These are phyloP conservation scores for Cisticola juncidis DNA, from an alignment of 2,113 vertebrate genomes.

Conservation along the genomic window DNA sequence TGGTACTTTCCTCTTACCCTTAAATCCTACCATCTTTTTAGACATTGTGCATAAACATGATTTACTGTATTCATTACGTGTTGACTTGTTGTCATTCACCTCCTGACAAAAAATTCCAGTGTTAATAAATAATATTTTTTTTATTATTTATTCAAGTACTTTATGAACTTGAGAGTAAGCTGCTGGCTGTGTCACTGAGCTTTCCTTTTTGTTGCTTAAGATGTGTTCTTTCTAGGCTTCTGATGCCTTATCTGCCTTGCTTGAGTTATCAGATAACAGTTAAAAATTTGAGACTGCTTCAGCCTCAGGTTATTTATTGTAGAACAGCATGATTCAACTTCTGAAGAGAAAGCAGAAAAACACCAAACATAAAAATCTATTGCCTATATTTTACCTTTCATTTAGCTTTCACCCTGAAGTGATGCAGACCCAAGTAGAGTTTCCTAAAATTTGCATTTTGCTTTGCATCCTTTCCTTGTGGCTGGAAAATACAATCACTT, in stretches of 20 bases:
- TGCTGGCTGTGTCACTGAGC: background rate
- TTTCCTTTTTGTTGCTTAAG: background rate
- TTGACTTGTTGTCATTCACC: background rate
- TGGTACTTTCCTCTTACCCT: background rate
- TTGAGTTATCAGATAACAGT: background rate
- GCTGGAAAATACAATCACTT: background rate
- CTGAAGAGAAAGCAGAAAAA: background rate
- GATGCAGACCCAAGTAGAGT: accelerated
- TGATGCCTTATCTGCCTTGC: background rate
- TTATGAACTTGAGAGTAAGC: background rate
- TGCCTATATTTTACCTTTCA: background rate
- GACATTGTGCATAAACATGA: background rate
- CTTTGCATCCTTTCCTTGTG: background rate
- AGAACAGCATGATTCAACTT: background rate
- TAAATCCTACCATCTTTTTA: background rate
- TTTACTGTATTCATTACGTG: background rate
- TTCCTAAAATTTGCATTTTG: background rate
- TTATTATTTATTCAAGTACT: background rate
- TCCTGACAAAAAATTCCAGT: background rate
- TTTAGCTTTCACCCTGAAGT: background rate
- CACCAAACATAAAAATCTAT: background rate
- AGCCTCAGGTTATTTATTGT: background rate
- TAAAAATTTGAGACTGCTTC: background rate
- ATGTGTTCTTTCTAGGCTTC: background rate
- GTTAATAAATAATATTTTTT: background rate